Base-by-base conservation (phyloP, 35 echinoderm and acorn worm genomes). In the Ophiothrix spiculata region DNA sequence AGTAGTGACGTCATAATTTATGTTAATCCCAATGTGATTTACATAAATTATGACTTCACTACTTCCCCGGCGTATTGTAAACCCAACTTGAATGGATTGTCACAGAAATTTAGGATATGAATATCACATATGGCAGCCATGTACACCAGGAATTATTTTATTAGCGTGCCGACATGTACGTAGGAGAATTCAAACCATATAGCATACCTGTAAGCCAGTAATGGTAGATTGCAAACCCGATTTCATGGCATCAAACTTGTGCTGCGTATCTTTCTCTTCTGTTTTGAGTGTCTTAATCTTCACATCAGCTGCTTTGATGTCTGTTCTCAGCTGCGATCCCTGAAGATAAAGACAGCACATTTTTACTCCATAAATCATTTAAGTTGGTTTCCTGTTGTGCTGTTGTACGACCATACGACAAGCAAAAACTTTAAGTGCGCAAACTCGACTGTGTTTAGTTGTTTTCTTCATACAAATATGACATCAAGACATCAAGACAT, bases 241-340 rank as follows among this genome's bases (percentile, higher is more conserved):
- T 86, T 89, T 91, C 81, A 97, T 88, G 38, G 79, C 75, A 49
- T 63, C 37, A 86, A 97, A 97, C 36, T 80, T 83, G 1, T 64
- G 60, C 31, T 88, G 32, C 2, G 86, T 69, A 42, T 92, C 74
- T 77, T 89, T 78, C 45, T 84, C 39, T 23, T 97, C 90, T 15
- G 42, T 85, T 39, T 89, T 38, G 25, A 97, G 69, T 33, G 19
- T 33, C 32, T 89, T 80, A 25, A 88, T 89, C 3, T 39, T 76
- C 33, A 80, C 73, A 33, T 88, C 86, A 82, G 85, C 90, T 36
- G 78, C 37, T 13, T 45, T 31, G 17, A 97, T 85, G n/a, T 92
- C 90, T 37, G 86, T 92, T 4, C 73, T 87, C 11, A 97, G 84
- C 77, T 92, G 82, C 32, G 45, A 21, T 49, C 86, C 86, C 94